A percentile compares a stretch with the other conserved stretches of the same genome.
These are phyloP conservation scores for Himalopsyche anomala DNA, from an alignment of 2,888 invertebrate species.

Conservation along the genomic window DNA sequence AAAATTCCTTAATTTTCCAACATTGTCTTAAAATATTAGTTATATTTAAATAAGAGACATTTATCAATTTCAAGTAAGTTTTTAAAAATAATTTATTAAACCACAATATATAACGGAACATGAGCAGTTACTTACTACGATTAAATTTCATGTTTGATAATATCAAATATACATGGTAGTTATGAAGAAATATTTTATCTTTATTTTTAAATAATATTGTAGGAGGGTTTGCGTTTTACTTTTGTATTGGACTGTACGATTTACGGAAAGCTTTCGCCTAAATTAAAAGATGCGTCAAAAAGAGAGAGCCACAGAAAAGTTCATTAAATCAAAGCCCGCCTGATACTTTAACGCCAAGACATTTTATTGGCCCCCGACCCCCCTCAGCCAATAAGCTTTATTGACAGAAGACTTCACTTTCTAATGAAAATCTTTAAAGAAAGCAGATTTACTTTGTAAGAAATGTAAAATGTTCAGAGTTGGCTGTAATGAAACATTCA, in stretches of 20 bases:
- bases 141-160: too few relatives aligned
- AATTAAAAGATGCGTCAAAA: conserved; percentile 54
- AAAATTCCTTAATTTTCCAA: too few relatives aligned
- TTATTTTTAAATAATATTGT: too few relatives aligned
- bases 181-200: too few relatives aligned
- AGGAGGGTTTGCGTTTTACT: not conserved
- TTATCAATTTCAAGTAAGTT: too few relatives aligned
- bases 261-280: conserved; percentile 6
- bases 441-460: conserved; percentile 44
- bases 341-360: conserved; percentile 43
- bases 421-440: conserved; percentile 56
- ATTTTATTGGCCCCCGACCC: conserved; percentile 14
- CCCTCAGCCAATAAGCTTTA: conserved; percentile 49
- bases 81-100: too few relatives aligned
- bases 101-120: too few relatives aligned
- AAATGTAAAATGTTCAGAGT: conserved; percentile 22
- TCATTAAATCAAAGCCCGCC: conserved; percentile 59
- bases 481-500: conserved; percentile 45
- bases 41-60: too few relatives aligned
- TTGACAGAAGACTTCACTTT: conserved; percentile 59
- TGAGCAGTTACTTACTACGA: too few relatives aligned
- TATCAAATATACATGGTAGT: too few relatives aligned
- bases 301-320: conserved; percentile 61
- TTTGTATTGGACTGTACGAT: conserved; percentile 45
- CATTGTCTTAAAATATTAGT: too few relatives aligned